Conservation (phyloP, 1,140 invertebrate species). For the Oppia nitens region DNA sequence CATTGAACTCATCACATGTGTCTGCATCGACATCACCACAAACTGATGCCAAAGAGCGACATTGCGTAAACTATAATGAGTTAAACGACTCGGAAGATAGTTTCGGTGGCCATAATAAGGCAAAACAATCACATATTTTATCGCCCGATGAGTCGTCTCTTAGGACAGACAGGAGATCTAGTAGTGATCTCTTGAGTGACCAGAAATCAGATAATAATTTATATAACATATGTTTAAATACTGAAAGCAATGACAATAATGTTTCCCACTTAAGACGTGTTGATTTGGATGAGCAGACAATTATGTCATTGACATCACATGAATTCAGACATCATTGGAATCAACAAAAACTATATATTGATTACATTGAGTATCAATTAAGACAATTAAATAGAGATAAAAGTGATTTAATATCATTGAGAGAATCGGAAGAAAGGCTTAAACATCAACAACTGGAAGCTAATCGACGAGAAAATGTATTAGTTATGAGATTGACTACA, state of each 20-base stretch:
- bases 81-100: too few relatives aligned
- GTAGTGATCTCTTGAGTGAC: too few relatives aligned
- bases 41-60: too few relatives aligned
- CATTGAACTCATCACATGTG: too few relatives aligned
- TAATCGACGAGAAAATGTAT: conserved; percentile 70
- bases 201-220: too few relatives aligned
- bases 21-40: too few relatives aligned
- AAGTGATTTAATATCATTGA: not conserved
- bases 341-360: not conserved
- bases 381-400: not conserved
- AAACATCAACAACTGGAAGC: conserved; percentile 64
- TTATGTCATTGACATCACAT: not conserved
- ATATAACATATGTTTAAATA: too few relatives aligned
- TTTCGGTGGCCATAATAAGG: too few relatives aligned
- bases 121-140: too few relatives aligned
- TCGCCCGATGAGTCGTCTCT: too few relatives aligned
- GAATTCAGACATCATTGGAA: not conserved
- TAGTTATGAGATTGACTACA: conserved; percentile 69
- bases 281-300: not conserved
- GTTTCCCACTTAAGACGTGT: not conserved
- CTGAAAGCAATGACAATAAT: not conserved
- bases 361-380: not conserved
- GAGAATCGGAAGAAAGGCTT: conserved; percentile 46
- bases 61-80: too few relatives aligned
- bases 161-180: too few relatives aligned